These are phyloP conservation scores for Margarornis squamiger DNA, from an alignment of 2,797 vertebrate species.

Conservation along the genomic window DNA sequence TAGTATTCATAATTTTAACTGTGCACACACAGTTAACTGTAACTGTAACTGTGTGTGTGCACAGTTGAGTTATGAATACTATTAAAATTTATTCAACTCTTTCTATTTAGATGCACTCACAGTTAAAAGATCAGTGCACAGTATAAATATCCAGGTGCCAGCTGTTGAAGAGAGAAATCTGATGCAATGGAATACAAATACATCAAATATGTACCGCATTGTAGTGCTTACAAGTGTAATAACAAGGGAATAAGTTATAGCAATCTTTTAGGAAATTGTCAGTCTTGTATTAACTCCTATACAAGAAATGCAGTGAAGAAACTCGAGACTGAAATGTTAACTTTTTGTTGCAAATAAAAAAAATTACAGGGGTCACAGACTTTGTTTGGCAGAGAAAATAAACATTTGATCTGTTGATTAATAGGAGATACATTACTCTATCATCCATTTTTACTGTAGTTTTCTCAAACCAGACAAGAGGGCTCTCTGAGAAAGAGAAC, in stretches of 20 bases:
- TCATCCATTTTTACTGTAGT: not conserved
- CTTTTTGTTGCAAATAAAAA: not conserved
- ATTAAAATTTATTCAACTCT: constrained; percentile 29
- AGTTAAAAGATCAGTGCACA: constrained; percentile 3
- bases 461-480: not conserved
- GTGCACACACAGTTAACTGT: not conserved
- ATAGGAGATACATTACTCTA: not conserved
- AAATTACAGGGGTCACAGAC: not conserved
- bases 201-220: not conserved
- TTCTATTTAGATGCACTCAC: not conserved
- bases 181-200: not conserved
- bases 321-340: not conserved
- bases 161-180: constrained; percentile 14
- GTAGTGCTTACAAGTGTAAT: not conserved
- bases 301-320: not conserved
- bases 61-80: not conserved
- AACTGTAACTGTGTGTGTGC: not conserved
- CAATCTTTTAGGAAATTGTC: not conserved
- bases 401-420: not conserved
- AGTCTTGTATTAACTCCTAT: not conserved
- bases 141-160: constrained; percentile 25
- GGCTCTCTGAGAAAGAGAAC: not conserved
- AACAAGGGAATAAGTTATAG: not conserved
- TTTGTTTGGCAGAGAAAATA: not conserved
- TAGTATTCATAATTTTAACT: constrained; percentile 26